Base-by-base conservation (phyloP, 2,113 vertebrate species). In the Elanus axillaris region DNA sequence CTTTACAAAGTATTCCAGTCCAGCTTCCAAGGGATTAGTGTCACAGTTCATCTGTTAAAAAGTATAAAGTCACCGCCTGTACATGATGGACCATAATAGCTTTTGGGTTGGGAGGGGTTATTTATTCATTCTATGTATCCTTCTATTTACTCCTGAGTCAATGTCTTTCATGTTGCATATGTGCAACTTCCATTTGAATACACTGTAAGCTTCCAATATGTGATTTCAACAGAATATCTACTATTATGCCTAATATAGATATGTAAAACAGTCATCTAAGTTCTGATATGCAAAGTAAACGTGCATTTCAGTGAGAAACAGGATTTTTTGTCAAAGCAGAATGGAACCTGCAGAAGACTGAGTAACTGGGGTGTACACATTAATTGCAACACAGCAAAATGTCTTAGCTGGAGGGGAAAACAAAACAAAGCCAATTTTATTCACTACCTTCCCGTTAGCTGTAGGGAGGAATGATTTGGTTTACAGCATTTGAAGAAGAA, bases 21-120 rank as follows among this genome's bases (percentile, higher is more conserved):
- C 99, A 76, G 99, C 99, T 97, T 99, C 99, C 95, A 99, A 97
- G 47, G 99, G 99, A 93, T 99, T 99, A 66, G 99, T 99, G 95
- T 99, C 99, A 86, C 99, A 99, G 96, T 99, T 99, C 99, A 99
- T 99, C 99, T 99, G 95, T 89, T 94, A 95, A 95, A 90, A 75
- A 78, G 55, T 64, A 78, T 27, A 95, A 88, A 73, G 56, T 84
- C 5, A 18, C 8, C 10, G 91, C 66, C 50, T 4, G 18, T 47
- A 62, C 31, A 45, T 50, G n/a, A 94, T 6, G 6, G 34, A 26
- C 58, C 66, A 34, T 56, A 23, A 78, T 3, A 66, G 21, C 7
- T 88, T 88, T 95, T 53, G 32, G 16, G 7, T 0, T 77, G 20
- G 16, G 9, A 9, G 7, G 3, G 2, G 32, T 75, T 62, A n/a